Conservation (phyloP, 2,888 invertebrate species). For the Drosophila emarginata region DNA sequence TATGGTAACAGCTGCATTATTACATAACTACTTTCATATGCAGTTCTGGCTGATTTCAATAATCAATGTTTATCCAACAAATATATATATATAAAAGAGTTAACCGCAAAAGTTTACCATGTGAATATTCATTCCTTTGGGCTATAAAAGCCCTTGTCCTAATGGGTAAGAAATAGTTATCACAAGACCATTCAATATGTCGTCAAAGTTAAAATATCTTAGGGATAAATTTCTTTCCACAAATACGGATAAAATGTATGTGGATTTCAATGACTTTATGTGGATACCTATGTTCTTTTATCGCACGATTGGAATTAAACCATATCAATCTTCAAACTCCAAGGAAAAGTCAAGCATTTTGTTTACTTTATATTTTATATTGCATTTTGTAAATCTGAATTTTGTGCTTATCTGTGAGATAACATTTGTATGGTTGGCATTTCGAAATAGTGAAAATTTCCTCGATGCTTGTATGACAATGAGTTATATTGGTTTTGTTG, state of each 20-base stretch:
- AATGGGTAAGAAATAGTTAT: not conserved
- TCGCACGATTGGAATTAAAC: constrained; percentile 23
- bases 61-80: not conserved
- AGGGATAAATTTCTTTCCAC: not conserved
- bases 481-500: constrained; percentile 64
- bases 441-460: constrained; percentile 50
- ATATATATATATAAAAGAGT: not conserved
- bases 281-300: constrained; percentile 26
- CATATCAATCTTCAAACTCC: constrained; percentile 12
- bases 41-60: not conserved
- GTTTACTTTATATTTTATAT: constrained; percentile 28
- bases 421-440: constrained; percentile 45
- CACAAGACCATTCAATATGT: not conserved
- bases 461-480: constrained; percentile 64
- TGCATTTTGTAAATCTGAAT: constrained; percentile 46
- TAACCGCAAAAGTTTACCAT: not conserved
- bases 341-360: not conserved
- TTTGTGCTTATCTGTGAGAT: constrained; percentile 46
- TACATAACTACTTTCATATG: not conserved
- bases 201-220: not conserved
- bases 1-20: not conserved
- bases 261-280: constrained; percentile 23
- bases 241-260: not conserved
- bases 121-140: not conserved
- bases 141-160: not conserved